Evolutionary conservation across 2,113 vertebrate genomes (phyloP).

Genomic region (Oreochromis tanganicae): DNA sequence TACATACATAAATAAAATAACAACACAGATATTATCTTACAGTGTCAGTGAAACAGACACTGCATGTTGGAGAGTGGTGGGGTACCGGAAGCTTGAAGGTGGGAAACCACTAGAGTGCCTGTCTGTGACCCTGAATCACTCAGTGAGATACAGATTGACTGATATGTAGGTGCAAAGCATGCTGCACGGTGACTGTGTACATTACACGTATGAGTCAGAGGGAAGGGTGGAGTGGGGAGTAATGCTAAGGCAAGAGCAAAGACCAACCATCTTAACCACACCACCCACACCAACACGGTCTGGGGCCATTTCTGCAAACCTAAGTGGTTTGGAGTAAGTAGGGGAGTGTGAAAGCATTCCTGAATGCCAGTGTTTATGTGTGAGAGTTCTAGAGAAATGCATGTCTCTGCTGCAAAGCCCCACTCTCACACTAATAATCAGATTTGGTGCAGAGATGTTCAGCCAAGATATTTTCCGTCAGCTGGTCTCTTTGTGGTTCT

Average conservation of each 20-base stretch:
- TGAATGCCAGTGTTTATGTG: slow-evolving; percentile 13
- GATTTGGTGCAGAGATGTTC: neutral
- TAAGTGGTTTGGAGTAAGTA: slow-evolving; percentile 13
- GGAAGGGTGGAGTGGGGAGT: neutral
- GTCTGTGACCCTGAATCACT: neutral
- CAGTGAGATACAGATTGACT: neutral
- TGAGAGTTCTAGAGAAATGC: neutral
- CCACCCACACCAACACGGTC: neutral
- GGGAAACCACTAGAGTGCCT: neutral
- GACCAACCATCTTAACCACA: neutral
- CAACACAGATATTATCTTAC: neutral
- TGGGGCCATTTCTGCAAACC: slow-evolving; percentile 15
- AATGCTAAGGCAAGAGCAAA: neutral
- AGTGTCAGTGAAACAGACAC: neutral
- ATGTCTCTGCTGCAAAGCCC: neutral
- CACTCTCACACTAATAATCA: neutral
- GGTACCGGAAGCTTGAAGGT: neutral
- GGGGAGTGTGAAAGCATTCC: slow-evolving; percentile 23
- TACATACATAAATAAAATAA: neutral
- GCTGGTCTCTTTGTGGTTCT: neutral
- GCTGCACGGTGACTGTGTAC: neutral
- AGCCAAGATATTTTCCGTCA: slow-evolving; percentile 5
- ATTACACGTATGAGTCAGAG: slow-evolving; percentile 15
- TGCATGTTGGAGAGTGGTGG: neutral
- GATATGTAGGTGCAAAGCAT: neutral